phyloP scores from a whole-genome alignment of 2,888 invertebrate genomes.

The Drosophila lacicola region DNA sequence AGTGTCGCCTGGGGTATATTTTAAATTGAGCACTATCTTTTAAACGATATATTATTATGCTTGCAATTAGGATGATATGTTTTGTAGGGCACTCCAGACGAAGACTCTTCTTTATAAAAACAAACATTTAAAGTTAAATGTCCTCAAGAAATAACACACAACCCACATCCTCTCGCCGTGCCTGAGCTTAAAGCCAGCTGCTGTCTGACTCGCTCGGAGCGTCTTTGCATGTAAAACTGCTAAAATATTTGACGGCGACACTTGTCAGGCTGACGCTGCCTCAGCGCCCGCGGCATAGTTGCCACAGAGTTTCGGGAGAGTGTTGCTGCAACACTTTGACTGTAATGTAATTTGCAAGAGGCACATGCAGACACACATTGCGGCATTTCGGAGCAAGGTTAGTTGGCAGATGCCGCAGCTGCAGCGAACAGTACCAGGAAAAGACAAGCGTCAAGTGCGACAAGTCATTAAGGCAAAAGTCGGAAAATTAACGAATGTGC shows the following conservation, averaged over 20 bases:
- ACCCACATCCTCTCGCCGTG: not conserved
- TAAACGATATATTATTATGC: no score
- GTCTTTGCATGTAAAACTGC: constrained; percentile 33
- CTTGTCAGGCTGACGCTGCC: constrained; percentile 45
- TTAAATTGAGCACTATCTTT: no score
- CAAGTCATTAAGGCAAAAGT: constrained; percentile 63
- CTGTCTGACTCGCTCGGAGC: constrained; percentile 16
- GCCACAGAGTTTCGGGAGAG: not conserved
- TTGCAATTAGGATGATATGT: no score
- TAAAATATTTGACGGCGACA: constrained; percentile 63
- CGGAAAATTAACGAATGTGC: constrained; percentile 19
- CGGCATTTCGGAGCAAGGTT: not conserved
- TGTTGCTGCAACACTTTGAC: constrained; percentile 22
- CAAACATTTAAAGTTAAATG: no score
- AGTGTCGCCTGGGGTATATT: not conserved
- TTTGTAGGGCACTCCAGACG: no score
- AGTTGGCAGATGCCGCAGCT: not conserved
- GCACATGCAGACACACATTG: constrained; percentile 1
- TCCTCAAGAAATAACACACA: constrained; percentile 1
- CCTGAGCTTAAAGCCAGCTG: constrained; percentile 4
- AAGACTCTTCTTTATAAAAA: no score
- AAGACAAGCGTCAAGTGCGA: constrained; percentile 42
- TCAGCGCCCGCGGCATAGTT: constrained; percentile 22
- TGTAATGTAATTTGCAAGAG: constrained; percentile 36
- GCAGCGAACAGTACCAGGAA: constrained; percentile 38